Evolutionary conservation across 2,113 vertebrate species (phyloP).

Genomic region (Gymnarchus niloticus): DNA sequence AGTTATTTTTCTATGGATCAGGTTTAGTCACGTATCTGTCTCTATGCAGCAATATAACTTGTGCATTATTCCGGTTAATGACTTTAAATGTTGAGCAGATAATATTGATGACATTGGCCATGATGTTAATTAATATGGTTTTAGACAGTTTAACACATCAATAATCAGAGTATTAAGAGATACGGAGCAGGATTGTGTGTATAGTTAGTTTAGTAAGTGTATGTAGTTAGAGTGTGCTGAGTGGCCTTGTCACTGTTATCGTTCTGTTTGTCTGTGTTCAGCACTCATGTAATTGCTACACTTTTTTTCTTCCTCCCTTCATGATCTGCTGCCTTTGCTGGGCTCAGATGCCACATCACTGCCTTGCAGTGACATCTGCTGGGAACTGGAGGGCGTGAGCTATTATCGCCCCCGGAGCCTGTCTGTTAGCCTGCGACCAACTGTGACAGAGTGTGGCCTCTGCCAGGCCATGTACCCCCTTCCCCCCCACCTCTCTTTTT

Average conservation of each 20-base stretch:
- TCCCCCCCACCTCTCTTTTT: neutral
- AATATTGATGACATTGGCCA: neutral
- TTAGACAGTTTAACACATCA: neutral
- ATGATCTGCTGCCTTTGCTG: neutral
- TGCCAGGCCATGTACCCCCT: neutral
- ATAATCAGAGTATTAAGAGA: neutral
- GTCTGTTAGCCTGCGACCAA: neutral
- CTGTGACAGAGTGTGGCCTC: neutral
- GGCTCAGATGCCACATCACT: slow-evolving; percentile 5
- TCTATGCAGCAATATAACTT: neutral
- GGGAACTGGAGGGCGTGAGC: slow-evolving; percentile 11
- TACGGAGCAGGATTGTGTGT: neutral
- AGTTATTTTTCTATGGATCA: neutral
- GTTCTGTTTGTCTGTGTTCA: neutral
- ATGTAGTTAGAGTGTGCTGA: neutral
- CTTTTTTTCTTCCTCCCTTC: neutral
- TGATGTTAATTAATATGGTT: neutral
- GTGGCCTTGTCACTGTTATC: neutral
- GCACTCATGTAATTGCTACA: neutral
- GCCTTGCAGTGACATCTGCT: slow-evolving; percentile 34
- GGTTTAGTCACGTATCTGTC: neutral
- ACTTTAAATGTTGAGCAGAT: neutral
- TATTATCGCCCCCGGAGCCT: neutral
- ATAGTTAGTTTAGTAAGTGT: too few species aligned
- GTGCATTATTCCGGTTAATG: neutral